Evolutionary conservation across 2,888 invertebrate species (phyloP), one percentile per base, ranked within the genome.

Genomic region (Agonopterix subpropinquella): DNA sequence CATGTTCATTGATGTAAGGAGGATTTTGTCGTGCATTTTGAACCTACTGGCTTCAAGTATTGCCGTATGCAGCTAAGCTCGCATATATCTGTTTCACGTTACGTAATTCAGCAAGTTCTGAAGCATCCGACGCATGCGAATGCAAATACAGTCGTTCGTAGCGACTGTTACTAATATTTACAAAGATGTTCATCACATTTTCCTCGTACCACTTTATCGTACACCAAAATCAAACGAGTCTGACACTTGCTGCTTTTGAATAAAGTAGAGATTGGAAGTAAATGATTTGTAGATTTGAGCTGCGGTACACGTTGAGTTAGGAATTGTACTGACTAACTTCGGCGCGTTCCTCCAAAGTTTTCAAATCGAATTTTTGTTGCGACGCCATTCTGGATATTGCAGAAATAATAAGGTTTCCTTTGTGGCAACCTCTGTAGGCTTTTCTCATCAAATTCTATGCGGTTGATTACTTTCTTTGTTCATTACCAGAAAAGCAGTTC

Each of bases 311-410:
- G n/a, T 39, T 11, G 39, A 64, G 60, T 66, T 65, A 49, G 55
- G 36, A 67, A 69, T 62, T 70, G 28, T 28, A 7, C 60, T 49
- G 61, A 56, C 57, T 63, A 70, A 67, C 64, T 70, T 71, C 61
- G 64, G 53, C 63, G 62, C 39, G 39, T 28, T 28, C 28, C 39
- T 39, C 39, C 39, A 39, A 39, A 72, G 67, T 70, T 72, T 67
- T 56, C 52, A 66, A 70, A 72, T 72, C 68, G 64, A 69, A 67
- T 70, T 69, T 66, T 69, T 70, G 64, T 70, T 62, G 65, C 58
- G 63, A 65, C 57, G 56, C 54, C 57, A 64, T 61, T 64, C 56
- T 58, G 58, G 42, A 42, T 42, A 42, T 42, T 42, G 42, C 13
- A 39, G 39, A 39, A 39, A 39, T 39, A 39, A 39, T 39, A 39